Evolutionary conservation across 2,888 invertebrate genomes (phyloP), one percentile per base, ranked within the genome.

Genomic region (Limenitis camilla): DNA sequence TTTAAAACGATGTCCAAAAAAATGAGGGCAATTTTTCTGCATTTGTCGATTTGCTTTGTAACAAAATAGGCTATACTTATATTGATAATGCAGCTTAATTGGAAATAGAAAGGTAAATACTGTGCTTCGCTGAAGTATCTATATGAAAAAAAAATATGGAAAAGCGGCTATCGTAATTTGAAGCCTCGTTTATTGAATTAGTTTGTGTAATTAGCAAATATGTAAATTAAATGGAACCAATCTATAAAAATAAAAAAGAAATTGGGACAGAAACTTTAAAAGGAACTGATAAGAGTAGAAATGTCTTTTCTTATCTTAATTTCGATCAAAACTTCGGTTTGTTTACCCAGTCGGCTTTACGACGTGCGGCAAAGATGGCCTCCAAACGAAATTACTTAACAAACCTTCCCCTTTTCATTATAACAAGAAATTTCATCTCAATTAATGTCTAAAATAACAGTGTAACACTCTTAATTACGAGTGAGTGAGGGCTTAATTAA

Each of bases 401-500:
- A 71, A 71, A 66, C 63, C 68, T 62, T 61, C 60, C 51, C 65
- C 69, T 67, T 78, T 82, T 79, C 75, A 78, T 83, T 79, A 80
- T 78, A 81, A 77, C 80, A 77, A 81, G 83, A 85, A 85, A 83
- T 85, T 86, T 84, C 81, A 81, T 84, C 85, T 81, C 87, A 84
- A 87, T 86, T 85, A 86, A 86, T 84, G 86, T 86, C 86, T 82
- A 79, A 83, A 87, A 86, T 85, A 84, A 86, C 85, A 86, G 68
- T 79, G 82, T 84, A 81, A 86, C 78, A 86, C 84, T 86, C 87
- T 85, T 86, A 86, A 86, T 86, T 85, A 85, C 81, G 79, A 78
- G 78, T 77, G 84, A 84, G 85, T 84, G 82, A 78, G 85, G 84
- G 75, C 78, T 85, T 86, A 86, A 87, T 87, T 87, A 87, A 85